Evolutionary conservation across 1,140 invertebrate species (phyloP).

Genomic region (Oncopodura yosiiana): DNA sequence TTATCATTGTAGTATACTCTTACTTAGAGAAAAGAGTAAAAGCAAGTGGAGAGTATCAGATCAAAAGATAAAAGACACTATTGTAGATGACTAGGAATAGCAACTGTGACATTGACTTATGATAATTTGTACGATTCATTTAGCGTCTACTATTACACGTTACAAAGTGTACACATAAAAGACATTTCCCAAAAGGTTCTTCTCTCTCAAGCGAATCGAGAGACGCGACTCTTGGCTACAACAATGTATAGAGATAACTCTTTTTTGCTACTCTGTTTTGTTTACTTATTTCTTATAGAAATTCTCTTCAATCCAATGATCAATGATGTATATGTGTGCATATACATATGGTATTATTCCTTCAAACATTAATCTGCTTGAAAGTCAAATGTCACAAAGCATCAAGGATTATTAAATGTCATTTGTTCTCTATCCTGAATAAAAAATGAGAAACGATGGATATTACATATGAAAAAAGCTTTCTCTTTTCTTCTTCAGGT

Average conservation of each 20-base stretch:
- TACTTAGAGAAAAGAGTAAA: no score
- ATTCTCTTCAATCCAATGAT: not conserved
- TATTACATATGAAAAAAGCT: no score
- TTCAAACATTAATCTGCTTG: no score
- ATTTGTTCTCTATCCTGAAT: no score
- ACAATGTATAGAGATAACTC: not conserved
- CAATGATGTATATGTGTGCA: not conserved
- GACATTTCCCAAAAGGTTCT: constrained; percentile 3
- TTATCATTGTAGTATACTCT: no score
- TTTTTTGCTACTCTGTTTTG: not conserved
- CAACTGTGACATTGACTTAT: constrained; percentile 18
- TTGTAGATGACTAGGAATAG: constrained; percentile 11
- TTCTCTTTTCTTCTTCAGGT: no score
- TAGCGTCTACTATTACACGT: not conserved
- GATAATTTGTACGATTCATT: constrained; percentile 16
- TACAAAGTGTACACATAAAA: not conserved
- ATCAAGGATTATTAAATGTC: no score
- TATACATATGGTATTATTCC: no score
- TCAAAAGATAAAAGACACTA: constrained; percentile 17
- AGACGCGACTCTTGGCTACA: not conserved
- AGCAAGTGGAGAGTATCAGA: no score
- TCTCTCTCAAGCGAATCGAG: not conserved
- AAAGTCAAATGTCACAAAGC: no score
- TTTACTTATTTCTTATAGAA: not conserved
- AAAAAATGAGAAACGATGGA: no score